phyloP scores from a whole-genome alignment of 2,888 invertebrate genomes.

The Calameuta idolon region DNA sequence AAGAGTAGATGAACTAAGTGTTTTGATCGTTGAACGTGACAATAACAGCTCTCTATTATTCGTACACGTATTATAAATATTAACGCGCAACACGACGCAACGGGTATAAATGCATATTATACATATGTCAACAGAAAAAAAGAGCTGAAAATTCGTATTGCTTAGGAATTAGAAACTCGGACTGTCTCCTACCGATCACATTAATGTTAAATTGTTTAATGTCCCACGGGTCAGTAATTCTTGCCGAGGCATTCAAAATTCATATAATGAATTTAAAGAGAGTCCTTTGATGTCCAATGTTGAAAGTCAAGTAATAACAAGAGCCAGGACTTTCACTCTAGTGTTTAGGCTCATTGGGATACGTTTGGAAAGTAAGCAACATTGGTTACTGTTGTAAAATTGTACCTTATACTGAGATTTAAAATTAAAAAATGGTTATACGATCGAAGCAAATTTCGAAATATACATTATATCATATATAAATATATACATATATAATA shows the following conservation, averaged over 20 bases:
- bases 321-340: neutral
- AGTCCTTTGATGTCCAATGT: too few relatives aligned
- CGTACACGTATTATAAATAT: neutral
- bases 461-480: slow-evolving; percentile 4
- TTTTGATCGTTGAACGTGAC: slow-evolving; percentile 56
- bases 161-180: neutral
- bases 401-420: neutral
- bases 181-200: neutral
- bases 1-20: slow-evolving; percentile 50
- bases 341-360: neutral
- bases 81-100: slow-evolving; percentile 23
- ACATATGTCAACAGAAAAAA: slow-evolving; percentile 21
- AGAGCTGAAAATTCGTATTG: slow-evolving; percentile 23
- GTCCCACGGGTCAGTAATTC: neutral
- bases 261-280: neutral
- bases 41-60: slow-evolving; percentile 58
- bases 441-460: neutral
- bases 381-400: slow-evolving; percentile 3
- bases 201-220: neutral
- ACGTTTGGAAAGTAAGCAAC: neutral
- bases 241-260: neutral
- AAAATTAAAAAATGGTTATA: neutral
- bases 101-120: slow-evolving; percentile 15
- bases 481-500: slow-evolving; percentile 7
- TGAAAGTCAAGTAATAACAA: neutral